Conservation (phyloP, 2,797 vertebrate genomes). For the Carduelis carduelis region DNA sequence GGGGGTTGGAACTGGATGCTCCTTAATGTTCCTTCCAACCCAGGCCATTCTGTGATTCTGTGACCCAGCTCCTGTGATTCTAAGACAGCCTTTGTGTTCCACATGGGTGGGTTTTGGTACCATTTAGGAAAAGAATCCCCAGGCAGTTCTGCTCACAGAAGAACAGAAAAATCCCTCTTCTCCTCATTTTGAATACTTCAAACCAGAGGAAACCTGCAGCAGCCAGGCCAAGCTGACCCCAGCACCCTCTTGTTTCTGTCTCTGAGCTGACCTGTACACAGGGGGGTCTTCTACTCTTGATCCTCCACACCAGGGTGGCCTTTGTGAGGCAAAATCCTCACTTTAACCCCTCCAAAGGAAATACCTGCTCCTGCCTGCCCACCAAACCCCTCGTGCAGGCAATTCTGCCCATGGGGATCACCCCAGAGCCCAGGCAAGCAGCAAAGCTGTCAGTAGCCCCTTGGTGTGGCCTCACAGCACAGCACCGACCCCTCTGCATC, state of each 20-base stretch:
- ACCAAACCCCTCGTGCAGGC: not conserved
- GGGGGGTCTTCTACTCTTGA: accelerated
- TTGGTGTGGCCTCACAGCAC: not conserved
- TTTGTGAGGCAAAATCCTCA: not conserved
- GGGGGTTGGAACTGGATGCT: accelerated
- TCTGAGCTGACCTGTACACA: not conserved
- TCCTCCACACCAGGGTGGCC: not conserved
- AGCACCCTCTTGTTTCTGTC: not conserved
- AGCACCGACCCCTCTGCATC: not conserved
- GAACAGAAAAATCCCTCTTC: not conserved
- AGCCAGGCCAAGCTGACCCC: not conserved
- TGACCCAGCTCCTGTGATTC: not conserved
- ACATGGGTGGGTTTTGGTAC: accelerated
- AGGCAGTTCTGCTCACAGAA: not conserved
- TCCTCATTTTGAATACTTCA: not conserved
- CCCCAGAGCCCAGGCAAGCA: not conserved
- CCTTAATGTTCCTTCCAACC: not conserved
- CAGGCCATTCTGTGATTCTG: not conserved
- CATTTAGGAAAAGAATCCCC: not conserved
- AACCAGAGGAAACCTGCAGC: not conserved
- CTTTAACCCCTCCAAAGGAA: not conserved
- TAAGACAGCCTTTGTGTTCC: accelerated
- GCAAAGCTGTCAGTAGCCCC: not conserved
- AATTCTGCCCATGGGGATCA: not conserved
- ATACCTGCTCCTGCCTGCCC: not conserved